These are phyloP conservation scores for Masticophis lateralis DNA, from an alignment of 2,797 vertebrate species.

Conservation along the genomic window DNA sequence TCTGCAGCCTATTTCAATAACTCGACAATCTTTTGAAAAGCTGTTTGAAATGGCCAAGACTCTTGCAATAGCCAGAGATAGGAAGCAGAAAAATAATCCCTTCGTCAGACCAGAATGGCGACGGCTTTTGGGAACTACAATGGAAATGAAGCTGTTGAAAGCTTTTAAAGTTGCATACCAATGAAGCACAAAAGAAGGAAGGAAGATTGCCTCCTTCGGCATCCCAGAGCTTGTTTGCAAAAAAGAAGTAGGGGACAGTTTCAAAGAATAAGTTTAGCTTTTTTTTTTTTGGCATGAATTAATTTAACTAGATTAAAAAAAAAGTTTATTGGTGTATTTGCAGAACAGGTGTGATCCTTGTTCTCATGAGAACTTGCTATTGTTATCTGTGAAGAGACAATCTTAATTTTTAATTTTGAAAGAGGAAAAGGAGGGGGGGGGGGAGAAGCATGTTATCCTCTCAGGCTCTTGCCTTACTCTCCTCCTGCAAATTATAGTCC, in stretches of 20 bases:
- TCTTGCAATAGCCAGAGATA: slow-evolving; percentile 37
- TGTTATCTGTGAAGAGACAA: slow-evolving; percentile 1
- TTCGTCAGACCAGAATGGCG: slow-evolving; percentile 60
- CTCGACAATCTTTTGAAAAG: slow-evolving; percentile 59
- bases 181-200: slow-evolving; percentile 79
- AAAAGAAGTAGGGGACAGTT: slow-evolving; percentile 64
- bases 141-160: slow-evolving; percentile 79
- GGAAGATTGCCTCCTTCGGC: slow-evolving; percentile 74
- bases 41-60: slow-evolving; percentile 43
- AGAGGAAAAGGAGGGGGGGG: background rate
- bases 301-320: slow-evolving; percentile 69
- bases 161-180: slow-evolving; percentile 66
- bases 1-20: slow-evolving; percentile 53
- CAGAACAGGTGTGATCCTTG: slow-evolving; percentile 77
- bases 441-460: background rate
- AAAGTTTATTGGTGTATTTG: slow-evolving; percentile 75
- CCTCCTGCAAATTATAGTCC: background rate
- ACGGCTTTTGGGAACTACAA: slow-evolving; percentile 40
- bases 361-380: background rate
- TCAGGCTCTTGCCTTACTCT: background rate
- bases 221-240: slow-evolving; percentile 40
- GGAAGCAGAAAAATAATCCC: slow-evolving; percentile 57
- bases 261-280: slow-evolving; percentile 77
- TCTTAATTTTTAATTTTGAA: slow-evolving; percentile 13
- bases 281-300: slow-evolving; percentile 68